These are phyloP conservation scores for Atethmia centrago DNA, from an alignment of 2,888 invertebrate genomes.

Conservation along the genomic window DNA sequence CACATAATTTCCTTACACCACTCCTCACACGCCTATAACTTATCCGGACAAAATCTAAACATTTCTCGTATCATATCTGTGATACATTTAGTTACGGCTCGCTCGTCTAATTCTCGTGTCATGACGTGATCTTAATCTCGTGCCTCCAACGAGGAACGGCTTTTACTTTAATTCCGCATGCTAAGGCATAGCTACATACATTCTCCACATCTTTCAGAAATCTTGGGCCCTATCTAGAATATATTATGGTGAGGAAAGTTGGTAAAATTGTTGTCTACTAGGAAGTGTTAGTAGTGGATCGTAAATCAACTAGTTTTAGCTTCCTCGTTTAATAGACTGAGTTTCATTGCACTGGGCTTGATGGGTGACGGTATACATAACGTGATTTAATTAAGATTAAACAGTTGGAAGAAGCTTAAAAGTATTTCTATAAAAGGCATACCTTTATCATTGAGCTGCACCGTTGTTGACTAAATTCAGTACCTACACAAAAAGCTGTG, in stretches of 20 bases:
- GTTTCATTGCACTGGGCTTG: not conserved
- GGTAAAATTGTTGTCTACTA: conserved; percentile 17
- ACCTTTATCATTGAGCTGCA: not conserved
- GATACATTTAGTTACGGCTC: conserved; percentile 65
- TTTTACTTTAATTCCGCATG: conserved; percentile 53
- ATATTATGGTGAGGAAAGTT: conserved; percentile 24
- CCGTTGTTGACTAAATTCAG: not conserved
- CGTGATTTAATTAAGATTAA: not conserved
- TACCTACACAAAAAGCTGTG: not conserved
- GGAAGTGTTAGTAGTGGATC: not conserved
- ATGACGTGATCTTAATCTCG: conserved; percentile 69
- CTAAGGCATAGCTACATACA: conserved; percentile 22
- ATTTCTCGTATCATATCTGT: conserved; percentile 55
- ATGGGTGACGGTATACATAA: not conserved
- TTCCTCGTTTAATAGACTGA: not conserved
- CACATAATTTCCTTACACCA: conserved; percentile 2
- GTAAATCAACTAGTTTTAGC: not conserved
- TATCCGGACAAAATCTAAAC: conserved; percentile 42
- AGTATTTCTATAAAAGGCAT: not conserved
- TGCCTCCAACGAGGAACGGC: conserved; percentile 34
- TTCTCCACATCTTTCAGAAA: conserved; percentile 23
- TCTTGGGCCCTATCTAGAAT: conserved; percentile 29
- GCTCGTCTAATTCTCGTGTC: conserved; percentile 59
- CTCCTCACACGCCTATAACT: not conserved
- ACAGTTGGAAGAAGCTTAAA: not conserved